Evolutionary conservation across 2,113 vertebrate genomes (phyloP).

Genomic region (Pyrgilauda ruficollis): DNA sequence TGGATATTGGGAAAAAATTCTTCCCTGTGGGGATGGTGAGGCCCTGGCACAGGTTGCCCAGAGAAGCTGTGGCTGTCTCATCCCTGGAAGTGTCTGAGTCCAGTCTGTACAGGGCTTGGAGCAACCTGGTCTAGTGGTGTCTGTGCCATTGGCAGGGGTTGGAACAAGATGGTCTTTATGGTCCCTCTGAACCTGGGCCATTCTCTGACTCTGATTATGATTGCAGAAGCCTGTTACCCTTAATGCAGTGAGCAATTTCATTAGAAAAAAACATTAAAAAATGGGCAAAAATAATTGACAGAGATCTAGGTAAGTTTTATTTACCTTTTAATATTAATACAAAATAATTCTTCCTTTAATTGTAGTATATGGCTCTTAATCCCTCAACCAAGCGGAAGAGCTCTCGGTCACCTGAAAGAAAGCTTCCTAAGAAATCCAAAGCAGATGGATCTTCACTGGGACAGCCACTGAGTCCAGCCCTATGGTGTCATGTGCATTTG

Average conservation of each 20-base stretch:
- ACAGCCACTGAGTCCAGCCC: conserved; percentile 84
- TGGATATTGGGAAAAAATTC: neutral
- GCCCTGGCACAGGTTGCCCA: neutral
- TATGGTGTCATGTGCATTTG: conserved; percentile 90
- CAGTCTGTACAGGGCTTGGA: neutral
- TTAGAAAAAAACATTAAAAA: neutral
- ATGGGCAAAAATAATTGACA: neutral
- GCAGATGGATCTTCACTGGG: conserved; percentile 73
- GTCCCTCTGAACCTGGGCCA: neutral
- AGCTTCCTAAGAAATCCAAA: conserved; percentile 85
- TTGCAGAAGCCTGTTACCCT: neutral
- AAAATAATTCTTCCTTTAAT: conserved; percentile 30
- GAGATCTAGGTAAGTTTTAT: neutral
- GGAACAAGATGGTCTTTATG: neutral
- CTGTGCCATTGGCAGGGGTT: rapidly evolving
- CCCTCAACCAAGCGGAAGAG: conserved; percentile 89
- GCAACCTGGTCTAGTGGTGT: neutral
- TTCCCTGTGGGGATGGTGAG: neutral
- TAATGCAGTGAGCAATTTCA: neutral
- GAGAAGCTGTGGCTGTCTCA: neutral
- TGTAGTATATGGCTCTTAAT: conserved; percentile 92
- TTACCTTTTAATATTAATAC: conserved; percentile 13
- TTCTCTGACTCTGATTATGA: neutral
- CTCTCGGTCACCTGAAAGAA: conserved; percentile 84
- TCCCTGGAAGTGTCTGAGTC: neutral